A percentile compares a stretch with the other conserved stretches of the same genome.
phyloP scores from a whole-genome alignment of 2,888 invertebrate genomes.

The Eristalinus aeneus region DNA sequence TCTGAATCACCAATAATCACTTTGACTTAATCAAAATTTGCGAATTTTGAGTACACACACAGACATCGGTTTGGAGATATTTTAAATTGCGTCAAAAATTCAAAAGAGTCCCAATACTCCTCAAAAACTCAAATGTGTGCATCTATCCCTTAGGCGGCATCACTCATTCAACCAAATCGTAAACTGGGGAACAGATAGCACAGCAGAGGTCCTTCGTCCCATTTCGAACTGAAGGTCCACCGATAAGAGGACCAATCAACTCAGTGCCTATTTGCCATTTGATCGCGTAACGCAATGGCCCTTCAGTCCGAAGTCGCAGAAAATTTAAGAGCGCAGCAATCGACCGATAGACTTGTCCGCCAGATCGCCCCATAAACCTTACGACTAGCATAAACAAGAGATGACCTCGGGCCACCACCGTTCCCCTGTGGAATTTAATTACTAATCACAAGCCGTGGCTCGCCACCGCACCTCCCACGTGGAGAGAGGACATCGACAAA shows the following conservation, averaged over 20 bases:
- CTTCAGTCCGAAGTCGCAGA: neutral
- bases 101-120: too few species aligned
- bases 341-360: neutral
- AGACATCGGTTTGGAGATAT: too few species aligned
- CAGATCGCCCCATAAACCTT: neutral
- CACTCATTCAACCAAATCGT: neutral
- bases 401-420: neutral
- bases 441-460: conserved; percentile 11
- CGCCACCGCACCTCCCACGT: neutral
- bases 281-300: neutral
- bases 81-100: too few species aligned
- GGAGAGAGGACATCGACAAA: neutral
- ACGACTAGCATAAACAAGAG: neutral
- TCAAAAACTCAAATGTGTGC: neutral
- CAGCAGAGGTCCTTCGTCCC: neutral
- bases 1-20: too few species aligned
- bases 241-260: neutral
- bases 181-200: neutral
- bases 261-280: neutral
- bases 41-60: too few species aligned
- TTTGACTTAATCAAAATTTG: too few species aligned
- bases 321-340: neutral
- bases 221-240: neutral
- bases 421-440: conserved; percentile 19
- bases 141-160: neutral